Conservation (phyloP, 1,140 invertebrate species). For the Macrobrachium nipponense region DNA sequence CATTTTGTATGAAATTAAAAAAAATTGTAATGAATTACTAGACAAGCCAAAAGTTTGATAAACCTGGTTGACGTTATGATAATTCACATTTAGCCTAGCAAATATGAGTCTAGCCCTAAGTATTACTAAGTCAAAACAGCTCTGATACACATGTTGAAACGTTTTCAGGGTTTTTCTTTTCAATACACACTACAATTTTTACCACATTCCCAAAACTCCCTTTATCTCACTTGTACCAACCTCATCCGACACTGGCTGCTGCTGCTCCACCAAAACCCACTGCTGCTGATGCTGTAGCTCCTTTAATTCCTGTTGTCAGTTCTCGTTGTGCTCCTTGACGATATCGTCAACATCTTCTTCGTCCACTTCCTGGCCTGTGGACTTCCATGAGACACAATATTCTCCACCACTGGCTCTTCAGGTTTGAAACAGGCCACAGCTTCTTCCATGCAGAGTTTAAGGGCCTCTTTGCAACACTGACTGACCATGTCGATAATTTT, state of each 20-base stretch:
- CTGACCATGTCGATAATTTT: slow-evolving; percentile 66
- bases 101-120: too few relatives aligned
- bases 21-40: too few relatives aligned
- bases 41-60: too few relatives aligned
- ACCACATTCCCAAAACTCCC: neutral
- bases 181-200: neutral
- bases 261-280: too few relatives aligned
- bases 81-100: too few relatives aligned
- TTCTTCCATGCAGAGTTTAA: slow-evolving; percentile 66
- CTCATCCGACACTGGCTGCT: neutral
- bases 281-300: neutral
- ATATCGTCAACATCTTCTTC: slow-evolving; percentile 39
- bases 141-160: neutral
- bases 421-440: slow-evolving; percentile 64
- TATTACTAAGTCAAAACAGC: neutral
- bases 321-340: neutral
- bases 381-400: slow-evolving; percentile 66
- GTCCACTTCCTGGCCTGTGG: slow-evolving; percentile 65
- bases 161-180: neutral
- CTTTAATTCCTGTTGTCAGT: slow-evolving; percentile 9
- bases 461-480: slow-evolving; percentile 55
- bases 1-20: too few relatives aligned
- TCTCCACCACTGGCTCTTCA: slow-evolving; percentile 64
- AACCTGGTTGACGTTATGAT: too few relatives aligned
- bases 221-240: neutral